phyloP scores from a whole-genome alignment of 2,797 vertebrate species.

The Gadopsis bispinosus region DNA sequence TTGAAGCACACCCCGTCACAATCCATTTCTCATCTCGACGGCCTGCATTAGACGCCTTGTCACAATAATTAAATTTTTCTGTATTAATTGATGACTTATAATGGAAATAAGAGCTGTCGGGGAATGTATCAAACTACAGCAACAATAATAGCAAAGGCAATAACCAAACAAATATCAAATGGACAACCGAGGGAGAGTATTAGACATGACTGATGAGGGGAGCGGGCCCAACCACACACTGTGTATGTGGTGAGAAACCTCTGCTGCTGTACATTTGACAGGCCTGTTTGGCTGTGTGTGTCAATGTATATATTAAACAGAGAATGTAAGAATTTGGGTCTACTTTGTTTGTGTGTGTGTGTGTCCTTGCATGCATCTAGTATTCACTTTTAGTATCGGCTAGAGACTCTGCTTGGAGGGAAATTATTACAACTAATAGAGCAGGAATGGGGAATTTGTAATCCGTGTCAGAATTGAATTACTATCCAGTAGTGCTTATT shows the following conservation, averaged over 20 bases:
- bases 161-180: conserved; percentile 83
- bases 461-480: conserved; percentile 78
- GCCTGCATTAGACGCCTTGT: conserved; percentile 76
- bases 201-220: conserved; percentile 75
- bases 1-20: conserved; percentile 76
- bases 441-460: conserved; percentile 74
- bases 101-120: conserved; percentile 83
- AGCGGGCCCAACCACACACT: conserved; percentile 50
- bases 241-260: conserved; percentile 54
- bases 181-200: conserved; percentile 77
- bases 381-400: conserved; percentile 54
- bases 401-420: conserved; percentile 44
- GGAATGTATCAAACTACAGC: conserved; percentile 82
- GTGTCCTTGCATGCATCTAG: conserved; percentile 30
- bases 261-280: conserved; percentile 59
- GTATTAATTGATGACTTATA: conserved; percentile 85
- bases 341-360: conserved; percentile 22
- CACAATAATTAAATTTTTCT: conserved; percentile 84
- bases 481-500: conserved; percentile 80
- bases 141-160: conserved; percentile 78
- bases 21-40: conserved; percentile 73
- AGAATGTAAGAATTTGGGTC: conserved; percentile 12
- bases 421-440: conserved; percentile 72
- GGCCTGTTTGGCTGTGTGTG: conserved; percentile 48
- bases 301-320: conserved; percentile 32